phyloP scores from a whole-genome alignment of 2,113 vertebrate genomes.

The Austrofundulus limnaeus region DNA sequence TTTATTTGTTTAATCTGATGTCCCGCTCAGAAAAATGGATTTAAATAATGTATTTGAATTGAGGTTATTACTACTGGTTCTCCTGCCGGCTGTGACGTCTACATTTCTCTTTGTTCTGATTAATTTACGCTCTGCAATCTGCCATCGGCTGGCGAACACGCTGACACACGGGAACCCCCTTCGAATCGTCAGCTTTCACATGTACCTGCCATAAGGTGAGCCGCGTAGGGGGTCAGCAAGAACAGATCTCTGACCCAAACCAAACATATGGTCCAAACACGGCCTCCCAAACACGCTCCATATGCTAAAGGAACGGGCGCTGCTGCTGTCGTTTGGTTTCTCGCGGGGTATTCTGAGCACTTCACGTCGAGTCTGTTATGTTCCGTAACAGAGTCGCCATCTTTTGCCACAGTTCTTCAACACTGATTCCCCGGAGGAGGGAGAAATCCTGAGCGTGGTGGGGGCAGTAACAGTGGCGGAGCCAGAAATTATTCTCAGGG shows the following conservation, averaged over 20 bases:
- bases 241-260: constrained; percentile 61
- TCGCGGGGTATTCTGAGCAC: constrained; percentile 20
- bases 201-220: constrained; percentile 68
- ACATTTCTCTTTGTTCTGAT: constrained; percentile 35
- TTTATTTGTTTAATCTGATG: constrained; percentile 14
- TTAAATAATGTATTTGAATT: too few relatives aligned
- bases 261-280: constrained; percentile 60
- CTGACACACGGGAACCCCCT: constrained; percentile 47
- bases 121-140: constrained; percentile 43
- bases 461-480: not conserved
- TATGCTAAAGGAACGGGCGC: constrained; percentile 51
- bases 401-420: constrained; percentile 5
- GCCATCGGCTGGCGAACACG: constrained; percentile 35
- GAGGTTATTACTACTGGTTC: not conserved
- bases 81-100: not conserved
- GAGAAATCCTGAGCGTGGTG: not conserved
- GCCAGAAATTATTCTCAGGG: too few relatives aligned
- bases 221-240: constrained; percentile 44
- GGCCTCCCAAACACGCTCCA: constrained; percentile 40
- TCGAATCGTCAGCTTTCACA: constrained; percentile 39
- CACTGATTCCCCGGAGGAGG: constrained; percentile 13
- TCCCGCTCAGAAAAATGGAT: too few relatives aligned
- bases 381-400: constrained; percentile 25
- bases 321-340: constrained; percentile 45
- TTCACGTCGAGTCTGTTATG: constrained; percentile 36